phyloP scores from a whole-genome alignment of 1,140 invertebrate species.

The Triops longicaudatus region DNA sequence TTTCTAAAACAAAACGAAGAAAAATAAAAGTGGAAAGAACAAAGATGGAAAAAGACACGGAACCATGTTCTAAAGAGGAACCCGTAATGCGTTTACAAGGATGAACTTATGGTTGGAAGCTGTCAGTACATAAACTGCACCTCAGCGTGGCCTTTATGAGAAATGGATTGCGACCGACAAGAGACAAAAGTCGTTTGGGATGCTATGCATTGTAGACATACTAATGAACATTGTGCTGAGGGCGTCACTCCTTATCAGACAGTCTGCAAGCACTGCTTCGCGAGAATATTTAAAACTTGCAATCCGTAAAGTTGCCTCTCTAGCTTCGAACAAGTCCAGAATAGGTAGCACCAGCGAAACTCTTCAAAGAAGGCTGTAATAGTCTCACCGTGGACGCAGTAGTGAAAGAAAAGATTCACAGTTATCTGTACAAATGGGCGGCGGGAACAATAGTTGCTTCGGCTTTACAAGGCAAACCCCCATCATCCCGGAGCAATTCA shows the following conservation, averaged over 20 bases:
- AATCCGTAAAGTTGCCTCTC: background rate
- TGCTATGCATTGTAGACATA: slow-evolving; percentile 12
- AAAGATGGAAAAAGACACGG: background rate
- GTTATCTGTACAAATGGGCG: background rate
- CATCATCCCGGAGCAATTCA: no score
- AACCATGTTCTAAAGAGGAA: background rate
- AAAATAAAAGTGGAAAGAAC: background rate
- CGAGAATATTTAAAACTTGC: background rate
- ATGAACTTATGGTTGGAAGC: background rate
- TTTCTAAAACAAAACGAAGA: background rate
- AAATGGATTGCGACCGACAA: background rate
- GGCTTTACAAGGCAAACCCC: no score
- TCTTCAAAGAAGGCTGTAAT: slow-evolving; percentile 16
- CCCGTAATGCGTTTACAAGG: background rate
- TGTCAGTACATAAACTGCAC: background rate
- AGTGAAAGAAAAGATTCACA: background rate
- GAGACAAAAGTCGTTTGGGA: background rate
- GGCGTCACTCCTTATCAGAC: slow-evolving; percentile 2
- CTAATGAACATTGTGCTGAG: background rate
- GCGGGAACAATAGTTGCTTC: no score
- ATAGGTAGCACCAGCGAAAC: no score
- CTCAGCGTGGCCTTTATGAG: background rate
- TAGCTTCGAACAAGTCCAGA: no score
- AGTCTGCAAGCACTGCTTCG: background rate
- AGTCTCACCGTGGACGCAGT: background rate